phyloP scores from a whole-genome alignment of 1,140 invertebrate genomes.

The Pseudomyrmex gracilis region DNA sequence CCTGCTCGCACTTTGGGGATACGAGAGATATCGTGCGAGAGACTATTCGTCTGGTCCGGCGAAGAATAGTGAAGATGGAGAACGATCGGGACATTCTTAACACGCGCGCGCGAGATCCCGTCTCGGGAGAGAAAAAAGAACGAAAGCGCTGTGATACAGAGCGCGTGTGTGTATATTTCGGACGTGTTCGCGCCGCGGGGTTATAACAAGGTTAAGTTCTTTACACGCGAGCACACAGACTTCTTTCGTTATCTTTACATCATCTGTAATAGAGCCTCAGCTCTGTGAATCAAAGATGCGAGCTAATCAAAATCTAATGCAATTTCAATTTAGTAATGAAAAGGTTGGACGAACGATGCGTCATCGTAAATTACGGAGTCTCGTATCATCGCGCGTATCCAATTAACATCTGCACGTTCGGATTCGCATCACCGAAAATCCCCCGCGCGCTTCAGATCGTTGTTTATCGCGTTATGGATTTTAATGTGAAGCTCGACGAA shows the following conservation, averaged over 20 bases:
- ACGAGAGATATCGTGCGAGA: conserved; percentile 24
- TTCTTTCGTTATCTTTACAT: not conserved
- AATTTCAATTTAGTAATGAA: conserved; percentile 9
- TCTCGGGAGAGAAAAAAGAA: not conserved
- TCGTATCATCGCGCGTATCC: not conserved
- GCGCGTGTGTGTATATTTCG: too few relatives aligned
- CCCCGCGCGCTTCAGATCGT: not conserved
- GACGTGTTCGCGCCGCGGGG: too few relatives aligned
- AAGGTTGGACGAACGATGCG: not conserved
- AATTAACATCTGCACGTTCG: conserved; percentile 16
- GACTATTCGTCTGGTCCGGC: conserved; percentile 50
- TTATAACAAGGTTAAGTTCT: too few relatives aligned
- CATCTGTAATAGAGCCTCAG: not conserved
- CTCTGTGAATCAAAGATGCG: not conserved
- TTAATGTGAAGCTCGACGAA: not conserved
- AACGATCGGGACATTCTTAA: conserved; percentile 62
- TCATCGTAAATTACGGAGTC: conserved; percentile 28
- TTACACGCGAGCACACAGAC: not conserved
- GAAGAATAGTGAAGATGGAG: conserved; percentile 40
- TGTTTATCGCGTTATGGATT: conserved; percentile 14
- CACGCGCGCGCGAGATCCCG: conserved; percentile 32
- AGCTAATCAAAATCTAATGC: conserved; percentile 6
- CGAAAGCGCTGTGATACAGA: too few relatives aligned
- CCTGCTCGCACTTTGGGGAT: conserved; percentile 31
- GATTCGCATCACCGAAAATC: not conserved